These are phyloP conservation scores for Tipula lateralis DNA, from an alignment of 2,888 invertebrate genomes.

Conservation along the genomic window DNA sequence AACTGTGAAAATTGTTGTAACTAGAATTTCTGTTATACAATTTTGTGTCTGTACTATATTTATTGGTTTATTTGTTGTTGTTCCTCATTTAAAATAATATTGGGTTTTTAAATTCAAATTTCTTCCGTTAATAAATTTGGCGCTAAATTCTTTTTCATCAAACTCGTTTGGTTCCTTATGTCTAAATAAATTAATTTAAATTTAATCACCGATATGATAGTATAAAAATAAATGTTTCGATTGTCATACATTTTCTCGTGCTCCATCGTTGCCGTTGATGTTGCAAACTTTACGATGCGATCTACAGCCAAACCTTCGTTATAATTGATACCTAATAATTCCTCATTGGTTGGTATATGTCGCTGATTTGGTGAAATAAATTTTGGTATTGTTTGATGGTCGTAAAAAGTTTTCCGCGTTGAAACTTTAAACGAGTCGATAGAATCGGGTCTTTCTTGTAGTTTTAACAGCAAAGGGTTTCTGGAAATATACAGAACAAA, in stretches of 20 bases:
- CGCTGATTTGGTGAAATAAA: constrained; percentile 12
- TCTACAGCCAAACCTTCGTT: neutral
- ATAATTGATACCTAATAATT: neutral
- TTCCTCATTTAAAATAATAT: neutral
- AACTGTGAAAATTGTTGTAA: neutral
- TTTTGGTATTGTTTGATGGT: neutral
- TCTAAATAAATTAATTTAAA: neutral
- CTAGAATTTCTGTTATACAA: neutral
- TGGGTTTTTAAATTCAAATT: neutral
- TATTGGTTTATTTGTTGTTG: neutral
- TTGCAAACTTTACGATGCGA: neutral
- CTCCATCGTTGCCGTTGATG: neutral
- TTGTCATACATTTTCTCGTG: neutral
- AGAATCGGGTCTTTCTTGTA: neutral
- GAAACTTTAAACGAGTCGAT: neutral
- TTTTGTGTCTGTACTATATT: neutral
- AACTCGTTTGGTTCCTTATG: neutral
- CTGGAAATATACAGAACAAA: constrained; percentile 7
- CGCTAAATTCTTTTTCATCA: neutral
- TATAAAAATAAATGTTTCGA: neutral
- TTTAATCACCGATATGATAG: too few relatives aligned
- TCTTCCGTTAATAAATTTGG: neutral
- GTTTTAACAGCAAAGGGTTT: constrained; percentile 31
- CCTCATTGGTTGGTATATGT: neutral
- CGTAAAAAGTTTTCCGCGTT: neutral